Evolutionary conservation across 2,113 vertebrate genomes (phyloP), one percentile per base, ranked within the genome.

Genomic region (Ardeotis arabs): DNA sequence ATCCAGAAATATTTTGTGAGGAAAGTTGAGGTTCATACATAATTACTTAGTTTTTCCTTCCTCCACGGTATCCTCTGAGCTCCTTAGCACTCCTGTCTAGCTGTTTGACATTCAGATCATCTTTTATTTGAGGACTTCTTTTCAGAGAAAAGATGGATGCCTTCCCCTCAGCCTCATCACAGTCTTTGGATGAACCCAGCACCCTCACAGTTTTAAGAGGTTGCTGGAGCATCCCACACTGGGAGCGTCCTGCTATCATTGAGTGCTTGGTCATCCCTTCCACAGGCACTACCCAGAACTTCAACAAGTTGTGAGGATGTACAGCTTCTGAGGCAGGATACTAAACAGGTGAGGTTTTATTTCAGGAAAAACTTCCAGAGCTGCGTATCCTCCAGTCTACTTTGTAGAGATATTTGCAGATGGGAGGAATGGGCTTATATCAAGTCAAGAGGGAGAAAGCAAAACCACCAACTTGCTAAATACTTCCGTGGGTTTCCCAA

Each of bases 241-340:
- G 3, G 44, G 33, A 81, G 11, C 37, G 62, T 82, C 27, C 41
- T 1, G 0, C 25, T 18, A n/a, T 5, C 16, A 0, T 29, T 37
- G 28, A 66, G 21, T 50, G n/a, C 45, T 87, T 66, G 73, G 12
- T 77, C 14, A 5, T 55, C 59, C 25, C 28, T 77, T n/a, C 47
- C 39, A 27, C 25, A 29, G 64, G 22, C 49, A 55, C 14, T 39
- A 10, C 47, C 8, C 18, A 37, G 62, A 67, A 69, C 10, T 53
- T 87, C 45, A 35, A 4, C 18, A 50, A 22, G 69, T 11, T 74
- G 19, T 59, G 28, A 59, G 55, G 59, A 53, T 45, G 33, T 56
- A 16, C 49, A 79, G 8, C 33, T 86, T 56, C 35, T 86, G 63
- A 79, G 58, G n/a, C 66, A 84, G 59, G 55, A 19, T 74, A 8